Evolutionary conservation across 2,888 invertebrate genomes (phyloP), one percentile per base, ranked within the genome.

Genomic region (Sesamia inferens): DNA sequence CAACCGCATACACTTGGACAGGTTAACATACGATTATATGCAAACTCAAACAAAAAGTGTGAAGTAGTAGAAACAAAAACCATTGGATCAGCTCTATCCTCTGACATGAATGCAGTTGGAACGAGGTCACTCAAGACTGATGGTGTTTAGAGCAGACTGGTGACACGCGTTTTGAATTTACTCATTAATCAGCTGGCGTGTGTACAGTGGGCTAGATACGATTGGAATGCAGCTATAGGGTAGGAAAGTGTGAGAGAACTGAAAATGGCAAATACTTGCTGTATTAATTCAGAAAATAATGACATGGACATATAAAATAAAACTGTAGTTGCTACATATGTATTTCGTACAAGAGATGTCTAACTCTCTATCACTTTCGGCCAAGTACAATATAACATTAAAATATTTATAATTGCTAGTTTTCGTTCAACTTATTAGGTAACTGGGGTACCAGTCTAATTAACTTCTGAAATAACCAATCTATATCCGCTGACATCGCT

Each of bases 101-200:
- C 59, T 68, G 76, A 79, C 74, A 70, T 79, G 63, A 78, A 79
- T 71, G 61, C 67, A 65, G 57, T 59, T 13, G 76, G 72, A 83
- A 83, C 72, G 79, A 64, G 86, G 78, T 82, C 86, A 79, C 39
- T 73, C 59, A 71, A 78, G 75, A 86, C 65, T 85, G 76, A 86
- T 80, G 76, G 71, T 78, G 68, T 74, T 81, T 59, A 74, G 69
- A 77, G 77, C 59, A 51, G 55, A 42, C 74, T 74, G 59, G 66
- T 78, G 79, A 83, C 85, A 80, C 73, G 74, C 54, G 71, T 83
- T 78, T 83, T 78, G 74, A 67, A 74, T 73, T 77, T 66, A 70
- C 66, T 64, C 75, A 79, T 82, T 81, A 65, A 81, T 85, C 79
- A 84, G 68, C n/a, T 42, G 22, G 55, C 69, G 73, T 76, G 70